Evolutionary conservation across 2,113 vertebrate species (phyloP).

Genomic region (Pygoscelis adeliae): DNA sequence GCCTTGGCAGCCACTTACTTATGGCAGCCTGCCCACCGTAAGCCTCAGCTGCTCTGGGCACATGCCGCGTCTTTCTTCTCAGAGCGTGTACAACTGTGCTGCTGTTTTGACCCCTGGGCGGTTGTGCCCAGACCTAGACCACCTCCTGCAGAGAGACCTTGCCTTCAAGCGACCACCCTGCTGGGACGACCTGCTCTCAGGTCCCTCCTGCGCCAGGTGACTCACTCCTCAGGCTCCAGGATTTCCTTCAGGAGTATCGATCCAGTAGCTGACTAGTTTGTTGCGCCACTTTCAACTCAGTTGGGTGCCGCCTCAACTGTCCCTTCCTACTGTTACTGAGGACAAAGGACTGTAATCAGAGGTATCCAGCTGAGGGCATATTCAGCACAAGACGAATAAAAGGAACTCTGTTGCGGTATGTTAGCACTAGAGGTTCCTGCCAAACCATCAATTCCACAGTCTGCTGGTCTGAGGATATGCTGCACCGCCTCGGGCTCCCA

Average conservation of each 20-base stretch:
- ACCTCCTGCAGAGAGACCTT: background rate
- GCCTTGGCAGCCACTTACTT: background rate
- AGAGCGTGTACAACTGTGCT: background rate
- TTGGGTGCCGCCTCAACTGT: background rate
- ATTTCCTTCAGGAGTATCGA: background rate
- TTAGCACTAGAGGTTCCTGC: background rate
- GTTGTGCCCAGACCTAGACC: background rate
- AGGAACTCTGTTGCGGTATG: background rate
- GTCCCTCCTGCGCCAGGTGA: background rate
- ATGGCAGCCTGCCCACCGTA: background rate
- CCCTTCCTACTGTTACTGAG: background rate
- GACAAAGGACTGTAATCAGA: background rate
- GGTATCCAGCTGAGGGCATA: background rate
- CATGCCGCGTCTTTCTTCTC: background rate
- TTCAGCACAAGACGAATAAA: background rate
- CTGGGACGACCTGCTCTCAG: background rate
- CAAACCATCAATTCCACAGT: background rate
- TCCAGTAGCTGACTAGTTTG: background rate
- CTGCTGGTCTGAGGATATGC: background rate
- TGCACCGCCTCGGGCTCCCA: background rate
- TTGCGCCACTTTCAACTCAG: background rate
- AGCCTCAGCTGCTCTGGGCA: background rate
- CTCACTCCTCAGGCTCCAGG: too few species aligned
- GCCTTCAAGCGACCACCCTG: background rate
- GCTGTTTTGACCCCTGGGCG: background rate